Evolutionary conservation across 2,888 invertebrate genomes (phyloP).

Genomic region (Mimachlamys varia): DNA sequence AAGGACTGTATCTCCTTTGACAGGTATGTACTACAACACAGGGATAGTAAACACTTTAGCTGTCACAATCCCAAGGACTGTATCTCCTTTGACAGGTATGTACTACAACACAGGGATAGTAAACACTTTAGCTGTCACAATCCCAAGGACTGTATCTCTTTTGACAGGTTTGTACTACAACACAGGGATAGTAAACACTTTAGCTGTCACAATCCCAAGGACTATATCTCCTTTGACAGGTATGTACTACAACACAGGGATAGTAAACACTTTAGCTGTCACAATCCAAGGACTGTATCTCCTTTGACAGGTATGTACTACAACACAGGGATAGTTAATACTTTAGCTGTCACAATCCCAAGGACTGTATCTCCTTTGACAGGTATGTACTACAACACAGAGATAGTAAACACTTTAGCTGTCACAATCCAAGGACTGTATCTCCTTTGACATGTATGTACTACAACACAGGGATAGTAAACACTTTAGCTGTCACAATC

Average conservation of each 20-base stretch:
- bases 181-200: slow-evolving; percentile 80
- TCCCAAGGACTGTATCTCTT: slow-evolving; percentile 93
- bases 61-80: slow-evolving; percentile 92
- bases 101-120: slow-evolving; percentile 82
- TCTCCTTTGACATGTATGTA: slow-evolving; percentile 94
- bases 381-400: slow-evolving; percentile 86
- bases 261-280: slow-evolving; percentile 85
- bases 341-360: slow-evolving; percentile 91
- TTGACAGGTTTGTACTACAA: slow-evolving; percentile 88
- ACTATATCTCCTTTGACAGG: slow-evolving; percentile 93
- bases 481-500: slow-evolving; percentile 89
- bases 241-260: slow-evolving; percentile 84
- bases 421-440: slow-evolving; percentile 91
- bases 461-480: slow-evolving; percentile 52
- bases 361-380: slow-evolving; percentile 92
- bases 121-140: slow-evolving; percentile 89
- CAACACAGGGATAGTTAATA: slow-evolving; percentile 66
- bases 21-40: slow-evolving; percentile 87
- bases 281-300: slow-evolving; percentile 93
- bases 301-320: slow-evolving; percentile 91
- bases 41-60: slow-evolving; percentile 84
- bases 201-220: slow-evolving; percentile 91
- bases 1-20: slow-evolving; percentile 92
- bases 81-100: slow-evolving; percentile 91
- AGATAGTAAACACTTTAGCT: slow-evolving; percentile 84